These are phyloP conservation scores for Piaya cayana DNA, from an alignment of 2,113 vertebrate species.

Conservation along the genomic window DNA sequence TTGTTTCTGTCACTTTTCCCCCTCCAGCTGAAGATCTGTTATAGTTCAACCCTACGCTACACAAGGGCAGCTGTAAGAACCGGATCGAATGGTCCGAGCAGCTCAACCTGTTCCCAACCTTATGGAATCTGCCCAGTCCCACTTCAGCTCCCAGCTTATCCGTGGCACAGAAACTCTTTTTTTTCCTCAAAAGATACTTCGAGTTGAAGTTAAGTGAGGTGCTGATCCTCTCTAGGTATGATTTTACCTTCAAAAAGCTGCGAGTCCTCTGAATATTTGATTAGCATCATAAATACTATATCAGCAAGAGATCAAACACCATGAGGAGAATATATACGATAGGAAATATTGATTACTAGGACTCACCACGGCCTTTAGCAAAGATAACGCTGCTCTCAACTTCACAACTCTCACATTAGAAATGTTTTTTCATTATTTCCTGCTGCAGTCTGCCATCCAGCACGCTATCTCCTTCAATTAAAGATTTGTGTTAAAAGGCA, in stretches of 20 bases:
- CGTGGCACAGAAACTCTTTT: background rate
- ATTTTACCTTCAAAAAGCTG: background rate
- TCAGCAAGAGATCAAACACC: background rate
- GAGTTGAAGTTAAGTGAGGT: background rate
- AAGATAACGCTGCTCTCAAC: background rate
- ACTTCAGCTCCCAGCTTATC: background rate
- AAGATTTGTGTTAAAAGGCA: background rate
- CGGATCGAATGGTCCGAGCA: background rate
- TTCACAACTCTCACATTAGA: background rate
- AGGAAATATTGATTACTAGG: background rate
- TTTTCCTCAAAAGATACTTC: background rate
- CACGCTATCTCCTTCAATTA: background rate
- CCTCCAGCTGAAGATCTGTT: background rate
- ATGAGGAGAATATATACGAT: background rate
- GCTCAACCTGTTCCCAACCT: background rate
- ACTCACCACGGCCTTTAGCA: background rate
- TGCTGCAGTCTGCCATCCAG: background rate
- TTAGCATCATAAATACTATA: background rate
- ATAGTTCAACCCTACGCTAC: background rate
- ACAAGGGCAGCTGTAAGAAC: background rate
- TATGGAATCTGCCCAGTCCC: background rate
- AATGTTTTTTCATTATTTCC: background rate
- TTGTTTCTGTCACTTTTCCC: rapidly evolving
- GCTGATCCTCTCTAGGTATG: background rate
- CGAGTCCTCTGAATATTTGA: background rate